Evolutionary conservation across 1,140 invertebrate species (phyloP), one percentile per base, ranked within the genome.

Genomic region (Ericerus pela): DNA sequence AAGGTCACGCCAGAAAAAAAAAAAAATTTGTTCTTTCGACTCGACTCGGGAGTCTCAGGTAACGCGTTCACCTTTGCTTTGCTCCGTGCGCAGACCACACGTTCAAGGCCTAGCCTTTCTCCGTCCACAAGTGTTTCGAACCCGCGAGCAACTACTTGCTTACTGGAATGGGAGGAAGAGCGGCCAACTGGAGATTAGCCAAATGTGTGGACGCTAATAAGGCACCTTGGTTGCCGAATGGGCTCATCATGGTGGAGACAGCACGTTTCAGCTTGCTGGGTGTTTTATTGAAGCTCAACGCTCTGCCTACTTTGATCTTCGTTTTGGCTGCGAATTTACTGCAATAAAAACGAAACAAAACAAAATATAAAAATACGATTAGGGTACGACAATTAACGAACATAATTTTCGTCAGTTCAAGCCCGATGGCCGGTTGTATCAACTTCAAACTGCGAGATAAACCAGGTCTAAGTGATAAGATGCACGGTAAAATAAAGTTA

Each of bases 251-350:
- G n/a, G 88, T 89, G 11, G 89, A 94, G 65, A 95, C 84, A 2
- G 92, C 90, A 53, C 91, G 76, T 72, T 93, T 95, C 61, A 95
- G 67, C 71, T 47, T 56, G 52, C 83, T 88, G 20, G 91, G 91
- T 5, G 91, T 95, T 71, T 90, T 90, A 69, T 91, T 93, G 68
- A 95, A 91, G 54, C 90, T 94, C 64, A 96, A 85, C 54, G 90
- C 90, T 61, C 91, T 76, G 47, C 87, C 87, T 20, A 96, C 88
- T 76, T 92, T 92, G 63, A 88, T 79, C 59, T 81, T 76, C 12
- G 88, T 91, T 60, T 82, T 77, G 30, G 82, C 81, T 11, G 85
- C 85, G 69, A 88, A 83, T 67, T 85, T 87, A 56, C 43, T 66
- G 59, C 58, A 65, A 59, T 61, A 64, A 63, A 33, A 51, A 51